Percentiles rank a stretch among this genome's conserved stretches.
Conservation (phyloP, 2,888 invertebrate species). For the Tuta absoluta region DNA sequence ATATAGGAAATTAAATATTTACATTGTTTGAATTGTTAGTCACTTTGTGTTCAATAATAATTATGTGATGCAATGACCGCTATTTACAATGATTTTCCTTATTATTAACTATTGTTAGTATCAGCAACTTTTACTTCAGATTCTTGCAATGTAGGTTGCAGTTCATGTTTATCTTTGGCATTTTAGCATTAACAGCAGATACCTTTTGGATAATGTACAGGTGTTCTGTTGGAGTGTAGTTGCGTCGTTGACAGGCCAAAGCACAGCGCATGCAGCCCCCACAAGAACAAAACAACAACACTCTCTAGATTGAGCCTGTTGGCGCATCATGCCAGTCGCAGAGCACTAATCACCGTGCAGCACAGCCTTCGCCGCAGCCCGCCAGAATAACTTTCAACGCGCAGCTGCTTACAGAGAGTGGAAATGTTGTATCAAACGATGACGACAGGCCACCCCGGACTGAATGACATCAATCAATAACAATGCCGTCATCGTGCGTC, state of each 20-base stretch:
- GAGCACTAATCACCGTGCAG: background rate
- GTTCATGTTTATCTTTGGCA: background rate
- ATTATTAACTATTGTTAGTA: conserved; percentile 7
- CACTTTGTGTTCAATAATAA: background rate
- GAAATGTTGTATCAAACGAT: conserved; percentile 47
- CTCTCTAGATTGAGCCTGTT: background rate
- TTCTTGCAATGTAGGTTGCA: background rate
- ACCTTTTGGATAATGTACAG: too few species aligned
- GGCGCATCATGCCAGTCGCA: background rate
- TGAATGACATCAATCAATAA: conserved; percentile 68
- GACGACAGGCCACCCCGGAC: conserved; percentile 56
- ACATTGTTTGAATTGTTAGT: too few species aligned
- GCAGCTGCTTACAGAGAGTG: conserved; percentile 53
- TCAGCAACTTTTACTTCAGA: background rate
- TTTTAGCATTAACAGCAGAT: too few species aligned
- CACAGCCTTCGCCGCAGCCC: conserved; percentile 7
- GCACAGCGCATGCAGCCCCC: background rate
- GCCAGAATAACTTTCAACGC: conserved; percentile 30
- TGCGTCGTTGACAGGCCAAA: background rate
- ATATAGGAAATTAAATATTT: too few species aligned
- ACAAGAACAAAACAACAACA: conserved; percentile 9
- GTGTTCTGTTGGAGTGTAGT: too few species aligned
- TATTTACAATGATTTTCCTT: conserved; percentile 12
- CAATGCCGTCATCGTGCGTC: conserved; percentile 46
- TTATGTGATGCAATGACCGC: background rate